These are phyloP conservation scores for Nasonovia ribisnigri DNA, from an alignment of 2,888 invertebrate species.

Conservation along the genomic window DNA sequence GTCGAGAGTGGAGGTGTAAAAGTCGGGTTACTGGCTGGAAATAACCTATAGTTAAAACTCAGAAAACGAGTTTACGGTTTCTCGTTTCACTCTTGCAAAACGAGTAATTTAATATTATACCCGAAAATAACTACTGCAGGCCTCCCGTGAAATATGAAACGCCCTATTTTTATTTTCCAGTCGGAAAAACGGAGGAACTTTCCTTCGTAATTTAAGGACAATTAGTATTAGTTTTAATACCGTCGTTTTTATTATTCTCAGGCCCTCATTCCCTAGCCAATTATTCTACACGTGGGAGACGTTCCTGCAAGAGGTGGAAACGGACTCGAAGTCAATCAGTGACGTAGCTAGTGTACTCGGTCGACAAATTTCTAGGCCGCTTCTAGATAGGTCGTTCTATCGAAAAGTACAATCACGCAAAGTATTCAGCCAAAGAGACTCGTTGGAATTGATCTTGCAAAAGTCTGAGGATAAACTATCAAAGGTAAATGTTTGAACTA, in stretches of 20 bases:
- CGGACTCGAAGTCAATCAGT: constrained; percentile 87
- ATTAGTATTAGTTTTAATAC: constrained; percentile 50
- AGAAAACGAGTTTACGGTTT: constrained; percentile 32
- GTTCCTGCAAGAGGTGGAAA: constrained; percentile 89
- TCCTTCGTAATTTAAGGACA: neutral
- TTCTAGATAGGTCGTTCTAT: constrained; percentile 88
- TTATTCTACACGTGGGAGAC: constrained; percentile 93
- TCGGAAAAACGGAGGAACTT: neutral
- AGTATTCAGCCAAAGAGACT: constrained; percentile 90
- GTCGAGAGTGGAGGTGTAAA: neutral
- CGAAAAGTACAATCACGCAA: constrained; percentile 92
- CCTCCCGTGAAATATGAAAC: constrained; percentile 23
- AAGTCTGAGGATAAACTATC: constrained; percentile 86
- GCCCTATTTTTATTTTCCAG: neutral
- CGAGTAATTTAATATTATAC: constrained; percentile 32
- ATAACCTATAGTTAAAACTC: neutral
- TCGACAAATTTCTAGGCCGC: constrained; percentile 83
- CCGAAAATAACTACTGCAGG: neutral
- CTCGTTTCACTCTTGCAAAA: neutral
- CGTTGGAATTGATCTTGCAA: constrained; percentile 87
- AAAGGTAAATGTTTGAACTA: constrained; percentile 73
- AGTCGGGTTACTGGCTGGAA: neutral
- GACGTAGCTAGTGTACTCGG: constrained; percentile 86
- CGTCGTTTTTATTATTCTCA: constrained; percentile 69
- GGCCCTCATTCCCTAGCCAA: constrained; percentile 83